Evolutionary conservation across 2,113 vertebrate genomes (phyloP), one percentile per base, ranked within the genome.

Genomic region (Caranx ignobilis): DNA sequence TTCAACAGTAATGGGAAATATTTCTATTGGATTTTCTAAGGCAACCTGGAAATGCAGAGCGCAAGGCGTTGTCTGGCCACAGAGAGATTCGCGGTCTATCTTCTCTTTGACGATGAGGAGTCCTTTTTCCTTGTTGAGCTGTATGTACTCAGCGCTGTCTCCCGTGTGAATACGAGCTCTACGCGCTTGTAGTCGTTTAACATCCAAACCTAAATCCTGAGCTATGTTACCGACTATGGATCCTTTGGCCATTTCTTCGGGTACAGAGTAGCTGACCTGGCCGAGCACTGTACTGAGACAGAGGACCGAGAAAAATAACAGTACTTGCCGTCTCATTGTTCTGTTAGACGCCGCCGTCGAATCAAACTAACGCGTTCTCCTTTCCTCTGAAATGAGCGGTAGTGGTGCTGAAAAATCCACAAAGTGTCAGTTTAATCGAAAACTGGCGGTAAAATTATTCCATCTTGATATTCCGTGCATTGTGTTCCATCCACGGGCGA

Each of bases 251-350:
- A 90, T 91, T 71, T 91, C 90, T 57, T 91, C 90, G 0, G 85
- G 90, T 34, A 91, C 47, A 0, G 83, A 84, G 55, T 61, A 91
- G 63, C 80, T 90, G 84, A 90, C 71, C n/a, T 91, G 90, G 1
- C 80, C 55, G 13, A 87, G 55, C 72, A 43, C 82, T 5, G 64
- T 50, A 19, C 54, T 31, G 32, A 84, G 31, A 62, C 50, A 73
- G 62, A 86, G 10, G 13, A 82, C n/a, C 34, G 35, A 82, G 18
- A 88, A 62, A 82, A 87, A 82, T 69, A 84, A 61, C 78, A 82
- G 69, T 85, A 90, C 88, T 86, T 87, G 88, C 85, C 81, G 66
- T 54, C 55, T 84, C 90, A 91, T 91, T 91, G 88, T 91, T 88
- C 72, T 54, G 32, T 55, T 11, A 47, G 13, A 3, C 59, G 55